Conservation (phyloP, 2,888 invertebrate genomes). For the Hydrotaea diabolus region DNA sequence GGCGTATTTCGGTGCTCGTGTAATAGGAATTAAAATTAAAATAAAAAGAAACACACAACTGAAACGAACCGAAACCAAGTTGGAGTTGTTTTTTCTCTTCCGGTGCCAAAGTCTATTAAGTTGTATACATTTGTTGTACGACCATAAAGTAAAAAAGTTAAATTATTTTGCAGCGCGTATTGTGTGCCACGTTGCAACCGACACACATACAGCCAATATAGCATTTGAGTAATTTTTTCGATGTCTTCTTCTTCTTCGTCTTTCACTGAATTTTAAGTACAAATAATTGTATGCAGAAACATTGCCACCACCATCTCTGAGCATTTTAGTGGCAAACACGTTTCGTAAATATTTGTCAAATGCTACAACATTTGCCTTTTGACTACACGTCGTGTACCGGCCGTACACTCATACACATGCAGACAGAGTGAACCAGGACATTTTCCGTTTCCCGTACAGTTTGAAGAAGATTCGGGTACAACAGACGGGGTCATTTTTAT, state of each 20-base stretch:
- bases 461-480: neutral
- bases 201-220: neutral
- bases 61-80: neutral
- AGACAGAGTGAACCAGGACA: neutral
- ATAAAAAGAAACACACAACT: neutral
- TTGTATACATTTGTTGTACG: slow-evolving; percentile 38
- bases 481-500: neutral
- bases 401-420: neutral
- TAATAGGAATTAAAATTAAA: slow-evolving; percentile 12
- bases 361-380: slow-evolving; percentile 70
- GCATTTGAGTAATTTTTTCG: too few relatives aligned
- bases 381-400: slow-evolving; percentile 44
- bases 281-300: slow-evolving; percentile 58
- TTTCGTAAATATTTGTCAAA: slow-evolving; percentile 74
- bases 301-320: slow-evolving; percentile 48
- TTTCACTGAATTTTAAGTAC: slow-evolving; percentile 35
- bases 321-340: slow-evolving; percentile 71
- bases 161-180: slow-evolving; percentile 52
- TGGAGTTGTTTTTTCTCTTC: neutral
- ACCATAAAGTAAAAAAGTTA: slow-evolving; percentile 36
- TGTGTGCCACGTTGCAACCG: neutral
- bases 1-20: neutral
- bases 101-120: slow-evolving; percentile 55
- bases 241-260: neutral
- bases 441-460: neutral